Conservation (phyloP, 2,797 vertebrate genomes). For the Vespertilio murinus region DNA sequence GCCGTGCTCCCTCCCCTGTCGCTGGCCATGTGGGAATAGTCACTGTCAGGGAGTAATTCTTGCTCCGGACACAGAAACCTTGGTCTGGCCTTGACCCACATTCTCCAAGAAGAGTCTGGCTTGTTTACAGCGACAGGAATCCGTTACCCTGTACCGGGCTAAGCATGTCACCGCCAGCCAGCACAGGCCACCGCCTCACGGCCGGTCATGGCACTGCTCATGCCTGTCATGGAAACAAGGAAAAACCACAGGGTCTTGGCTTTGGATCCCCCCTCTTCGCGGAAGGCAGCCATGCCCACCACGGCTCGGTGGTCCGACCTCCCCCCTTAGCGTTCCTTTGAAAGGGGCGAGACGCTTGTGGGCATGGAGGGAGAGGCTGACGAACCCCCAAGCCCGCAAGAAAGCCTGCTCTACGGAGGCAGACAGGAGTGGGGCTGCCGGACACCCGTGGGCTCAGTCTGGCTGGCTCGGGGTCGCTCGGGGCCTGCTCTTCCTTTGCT, state of each 20-base stretch:
- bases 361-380: background rate
- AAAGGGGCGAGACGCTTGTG: background rate
- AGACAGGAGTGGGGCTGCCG: background rate
- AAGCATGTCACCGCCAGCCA: background rate
- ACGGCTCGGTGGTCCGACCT: background rate
- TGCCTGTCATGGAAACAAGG: constrained; percentile 6
- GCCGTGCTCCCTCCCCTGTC: background rate
- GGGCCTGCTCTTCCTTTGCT: background rate
- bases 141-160: background rate
- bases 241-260: background rate
- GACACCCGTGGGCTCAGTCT: background rate
- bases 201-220: background rate
- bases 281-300: background rate
- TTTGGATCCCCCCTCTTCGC: background rate
- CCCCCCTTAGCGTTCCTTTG: too few relatives aligned
- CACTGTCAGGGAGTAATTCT: background rate
- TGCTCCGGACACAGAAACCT: constrained; percentile 46
- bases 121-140: background rate
- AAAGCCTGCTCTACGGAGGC: background rate
- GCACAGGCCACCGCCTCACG: background rate
- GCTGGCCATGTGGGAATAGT: background rate
- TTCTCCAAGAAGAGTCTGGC: constrained; percentile 28
- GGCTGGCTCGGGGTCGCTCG: background rate
- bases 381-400: background rate
- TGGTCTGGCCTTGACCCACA: constrained; percentile 71